Evolutionary conservation across 53 echinoderm and acorn worm genomes (phyloP).

Genomic region (Paracentrotus lividus): DNA sequence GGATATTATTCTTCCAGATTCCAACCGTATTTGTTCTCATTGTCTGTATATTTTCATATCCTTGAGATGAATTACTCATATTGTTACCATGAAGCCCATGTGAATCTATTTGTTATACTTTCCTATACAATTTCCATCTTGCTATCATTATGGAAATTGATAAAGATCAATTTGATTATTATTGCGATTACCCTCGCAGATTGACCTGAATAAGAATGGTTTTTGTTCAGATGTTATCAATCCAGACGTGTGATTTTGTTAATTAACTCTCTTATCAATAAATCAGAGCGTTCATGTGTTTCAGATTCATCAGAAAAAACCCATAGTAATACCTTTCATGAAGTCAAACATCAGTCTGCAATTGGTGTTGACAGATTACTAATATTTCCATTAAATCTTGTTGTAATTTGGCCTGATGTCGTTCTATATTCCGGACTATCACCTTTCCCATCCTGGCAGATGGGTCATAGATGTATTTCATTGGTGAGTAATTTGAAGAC

Average conservation of each 20-base stretch:
- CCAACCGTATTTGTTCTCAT: background rate
- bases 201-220: background rate
- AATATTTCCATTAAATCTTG: background rate
- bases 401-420: background rate
- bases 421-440: background rate
- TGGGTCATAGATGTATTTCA: constrained; percentile 24
- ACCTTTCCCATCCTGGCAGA: constrained; percentile 7
- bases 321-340: background rate
- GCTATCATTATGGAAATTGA: background rate
- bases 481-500: constrained; percentile 12
- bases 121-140: background rate
- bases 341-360: background rate
- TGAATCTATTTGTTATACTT: background rate
- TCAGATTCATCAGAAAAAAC: background rate
- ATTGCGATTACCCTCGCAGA: background rate
- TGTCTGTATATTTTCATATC: constrained; percentile 46
- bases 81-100: background rate
- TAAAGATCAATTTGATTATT: background rate
- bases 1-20: constrained; percentile 52
- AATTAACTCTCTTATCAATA: background rate
- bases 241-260: background rate
- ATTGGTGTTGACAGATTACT: constrained; percentile 22
- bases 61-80: constrained; percentile 35
- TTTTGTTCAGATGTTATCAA: background rate
- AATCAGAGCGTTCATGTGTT: background rate